Conservation (phyloP, 1,140 invertebrate species). For the Micrasema longulum region DNA sequence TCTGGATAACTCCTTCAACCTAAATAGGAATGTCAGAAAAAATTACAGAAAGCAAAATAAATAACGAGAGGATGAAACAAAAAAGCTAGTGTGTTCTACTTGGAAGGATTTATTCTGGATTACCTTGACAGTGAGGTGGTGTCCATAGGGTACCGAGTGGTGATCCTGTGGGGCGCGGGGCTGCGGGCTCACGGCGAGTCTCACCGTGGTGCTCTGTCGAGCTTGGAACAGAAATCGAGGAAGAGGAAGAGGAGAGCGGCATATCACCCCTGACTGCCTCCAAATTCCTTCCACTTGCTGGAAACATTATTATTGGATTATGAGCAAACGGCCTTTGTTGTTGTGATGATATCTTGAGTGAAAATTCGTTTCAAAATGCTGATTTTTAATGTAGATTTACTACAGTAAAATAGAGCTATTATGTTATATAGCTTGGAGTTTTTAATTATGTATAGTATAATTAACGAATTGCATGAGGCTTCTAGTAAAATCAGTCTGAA, state of each 20-base stretch:
- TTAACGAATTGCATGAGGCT: too few relatives aligned
- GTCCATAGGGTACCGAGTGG: conserved; percentile 60
- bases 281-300: conserved; percentile 80
- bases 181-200: conserved; percentile 87
- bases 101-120: not conserved
- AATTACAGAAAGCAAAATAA: not conserved
- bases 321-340: not conserved
- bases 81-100: not conserved
- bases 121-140: conserved; percentile 82
- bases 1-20: conserved; percentile 86
- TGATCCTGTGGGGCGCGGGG: conserved; percentile 79
- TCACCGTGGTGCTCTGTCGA: conserved; percentile 83
- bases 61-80: conserved; percentile 4
- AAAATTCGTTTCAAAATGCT: too few relatives aligned
- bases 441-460: too few relatives aligned
- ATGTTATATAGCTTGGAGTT: too few relatives aligned
- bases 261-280: conserved; percentile 75
- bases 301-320: not conserved
- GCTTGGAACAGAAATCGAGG: conserved; percentile 92
- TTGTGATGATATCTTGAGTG: not conserved
- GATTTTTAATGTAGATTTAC: too few relatives aligned
- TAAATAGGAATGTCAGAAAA: not conserved
- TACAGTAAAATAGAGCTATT: too few relatives aligned
- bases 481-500: too few relatives aligned
- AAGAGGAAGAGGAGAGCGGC: conserved; percentile 76